Evolutionary conservation across 35 echinoderm and acorn worm genomes (phyloP).

Genomic region (Apostichopus parvimensis): DNA sequence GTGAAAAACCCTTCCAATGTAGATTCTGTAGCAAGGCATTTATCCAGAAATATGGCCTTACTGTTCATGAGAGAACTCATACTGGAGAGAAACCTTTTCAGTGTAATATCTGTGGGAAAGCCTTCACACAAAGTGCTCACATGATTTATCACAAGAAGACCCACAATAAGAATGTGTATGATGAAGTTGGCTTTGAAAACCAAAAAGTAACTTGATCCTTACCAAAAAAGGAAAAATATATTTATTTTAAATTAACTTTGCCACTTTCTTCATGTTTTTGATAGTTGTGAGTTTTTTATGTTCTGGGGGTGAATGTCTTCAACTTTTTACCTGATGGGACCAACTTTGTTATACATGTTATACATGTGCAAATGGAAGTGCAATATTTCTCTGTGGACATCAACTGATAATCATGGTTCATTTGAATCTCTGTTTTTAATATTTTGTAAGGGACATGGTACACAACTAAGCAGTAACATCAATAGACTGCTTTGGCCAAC

Average conservation of each 20-base stretch:
- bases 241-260: not conserved
- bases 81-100: conserved; percentile 21
- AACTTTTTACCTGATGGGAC: no score
- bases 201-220: not conserved
- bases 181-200: not conserved
- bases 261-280: not conserved
- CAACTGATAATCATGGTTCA: no score
- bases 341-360: no score
- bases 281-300: not conserved
- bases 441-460: no score
- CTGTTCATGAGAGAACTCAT: not conserved
- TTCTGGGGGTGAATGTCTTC: not conserved
- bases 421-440: no score
- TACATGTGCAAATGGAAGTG: no score
- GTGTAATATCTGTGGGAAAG: conserved; percentile 1
- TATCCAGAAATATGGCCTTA: not conserved
- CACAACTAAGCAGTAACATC: no score
- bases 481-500: no score
- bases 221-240: not conserved
- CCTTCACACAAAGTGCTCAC: conserved; percentile 1
- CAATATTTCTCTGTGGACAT: no score
- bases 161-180: not conserved
- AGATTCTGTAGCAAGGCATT: conserved; percentile 5
- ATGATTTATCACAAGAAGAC: not conserved
- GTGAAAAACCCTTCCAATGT: conserved; percentile 13